Base-by-base conservation (phyloP, 2,797 vertebrate species). In the Pangasius krempfi region DNA sequence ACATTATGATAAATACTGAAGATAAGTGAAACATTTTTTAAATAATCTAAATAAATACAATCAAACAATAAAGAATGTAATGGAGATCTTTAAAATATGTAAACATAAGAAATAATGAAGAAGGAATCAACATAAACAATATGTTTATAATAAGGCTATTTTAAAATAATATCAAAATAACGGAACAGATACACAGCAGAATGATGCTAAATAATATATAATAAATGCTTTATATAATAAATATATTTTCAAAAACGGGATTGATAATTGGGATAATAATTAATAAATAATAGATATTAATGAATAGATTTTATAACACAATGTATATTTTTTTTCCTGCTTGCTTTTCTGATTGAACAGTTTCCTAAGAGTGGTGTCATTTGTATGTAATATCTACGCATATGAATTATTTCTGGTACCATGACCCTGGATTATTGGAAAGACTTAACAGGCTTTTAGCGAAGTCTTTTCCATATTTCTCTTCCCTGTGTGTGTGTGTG, bases 401-500 rank as follows among this genome's bases (percentile, higher is more conserved):
- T 25, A 44, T 25, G 12, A 14, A 33, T 68, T 18, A 33, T 33
- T 12, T 22, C 5, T 1, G 33, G 33, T 3, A 9, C 68, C 40
- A 2, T 20, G 18, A 8, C 16, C 2, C 68, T 20, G 68, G 3
- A 40, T 40, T 22, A 68, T 33, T 14, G 0, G 66, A 33, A 70
- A 33, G 5, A 30, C 13, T 62, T 22, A 60, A 60, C 20, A 60
- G 50, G 60, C 5, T 62, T 25, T 52, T 10, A 52, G 54, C 14
- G 1, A 56, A 18, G 54, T 18, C 18, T 56, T 16, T 27, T 62
- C 7, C 6, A 27, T 27, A 27, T 27, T 62, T 62, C 25, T 62
- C 7, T 16, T 62, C 20, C 22, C 2, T 13, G 52, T 78, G 76
- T 91, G 89, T 30, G 18, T 37, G 76, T 90, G 50, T 79, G 50